Evolutionary conservation across 2,113 vertebrate species (phyloP), one percentile per base, ranked within the genome.

Genomic region (Lycocorax pyrrhopterus): DNA sequence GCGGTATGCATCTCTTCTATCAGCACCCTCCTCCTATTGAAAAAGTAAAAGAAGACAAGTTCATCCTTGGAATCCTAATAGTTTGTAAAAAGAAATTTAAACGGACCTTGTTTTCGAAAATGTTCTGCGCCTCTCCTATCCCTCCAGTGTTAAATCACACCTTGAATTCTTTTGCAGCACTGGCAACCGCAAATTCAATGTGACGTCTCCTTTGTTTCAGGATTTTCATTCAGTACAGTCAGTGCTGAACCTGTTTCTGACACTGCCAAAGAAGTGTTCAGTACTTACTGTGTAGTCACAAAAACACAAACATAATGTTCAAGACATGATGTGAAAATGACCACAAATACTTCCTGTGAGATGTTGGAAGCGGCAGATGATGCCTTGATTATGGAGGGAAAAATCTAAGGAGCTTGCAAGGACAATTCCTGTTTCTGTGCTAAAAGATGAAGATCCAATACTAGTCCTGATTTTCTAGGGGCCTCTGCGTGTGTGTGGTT

Each of bases 381-480:
- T 21, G 83, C 37, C 13, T 33, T 64, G 20, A 44, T 15, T 6
- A 35, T 4, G 2, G n/a, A 62, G 71, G 11, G 7, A 8, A 5
- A 35, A 63, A 8, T 22, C 52, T 94, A 97, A 95, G 94, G 96
- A 97, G 86, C 53, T 93, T 89, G 55, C 94, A 96, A 97, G 94
- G 92, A 89, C 87, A 85, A 85, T 82, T 74, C 63, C 30, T 19
- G 13, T 20, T 63, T 85, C 68, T 13, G 72, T 16, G 77, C 79
- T 97, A 87, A 94, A 41, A 90, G 89, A 94, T 51, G 46, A 81
- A 94, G 67, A 56, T 84, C 44, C 77, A 84, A 27, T 59, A 32
- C 81, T 58, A 85, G 86, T 26, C 75, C 82, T 93, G 84, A 79
- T 93, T 96, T 90, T 92, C 73, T 7, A 43, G 53, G 37, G 58